phyloP scores from a whole-genome alignment of 2,797 vertebrate genomes.

The Loriculus beryllinus region DNA sequence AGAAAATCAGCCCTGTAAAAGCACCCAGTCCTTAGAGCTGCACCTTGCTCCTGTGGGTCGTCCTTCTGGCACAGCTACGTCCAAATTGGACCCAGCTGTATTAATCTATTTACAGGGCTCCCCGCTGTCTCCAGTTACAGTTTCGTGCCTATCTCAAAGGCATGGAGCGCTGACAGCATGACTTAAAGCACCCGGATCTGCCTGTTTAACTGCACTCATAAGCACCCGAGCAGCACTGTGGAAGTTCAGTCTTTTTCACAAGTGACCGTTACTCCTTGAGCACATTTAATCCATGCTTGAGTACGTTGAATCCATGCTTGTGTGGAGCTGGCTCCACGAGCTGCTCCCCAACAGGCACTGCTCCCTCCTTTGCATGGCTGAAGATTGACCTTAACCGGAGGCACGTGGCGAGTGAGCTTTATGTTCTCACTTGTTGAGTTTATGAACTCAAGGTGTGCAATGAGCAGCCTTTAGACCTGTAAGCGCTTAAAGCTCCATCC shows the following conservation, averaged over 20 bases:
- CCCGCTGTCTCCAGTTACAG: background rate
- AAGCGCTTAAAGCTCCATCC: background rate
- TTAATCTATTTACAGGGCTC: background rate
- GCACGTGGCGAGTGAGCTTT: background rate
- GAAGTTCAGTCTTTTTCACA: background rate
- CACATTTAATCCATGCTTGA: background rate
- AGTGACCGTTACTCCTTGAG: background rate
- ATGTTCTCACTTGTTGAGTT: background rate
- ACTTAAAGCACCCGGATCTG: background rate
- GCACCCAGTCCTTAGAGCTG: rapidly evolving
- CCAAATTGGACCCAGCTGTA: background rate
- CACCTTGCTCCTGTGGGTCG: background rate
- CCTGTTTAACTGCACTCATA: background rate
- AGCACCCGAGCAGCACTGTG: rapidly evolving
- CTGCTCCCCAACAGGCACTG: background rate
- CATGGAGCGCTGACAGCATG: background rate
- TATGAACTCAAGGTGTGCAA: background rate
- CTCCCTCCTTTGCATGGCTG: background rate
- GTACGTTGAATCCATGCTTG: background rate
- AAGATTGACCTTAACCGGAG: background rate
- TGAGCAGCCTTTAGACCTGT: background rate
- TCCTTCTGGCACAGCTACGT: background rate
- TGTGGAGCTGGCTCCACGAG: background rate
- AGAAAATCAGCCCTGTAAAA: background rate
- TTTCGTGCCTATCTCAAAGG: background rate